Evolutionary conservation across 2,797 vertebrate genomes (phyloP).

Genomic region (Enteromius viviparus): DNA sequence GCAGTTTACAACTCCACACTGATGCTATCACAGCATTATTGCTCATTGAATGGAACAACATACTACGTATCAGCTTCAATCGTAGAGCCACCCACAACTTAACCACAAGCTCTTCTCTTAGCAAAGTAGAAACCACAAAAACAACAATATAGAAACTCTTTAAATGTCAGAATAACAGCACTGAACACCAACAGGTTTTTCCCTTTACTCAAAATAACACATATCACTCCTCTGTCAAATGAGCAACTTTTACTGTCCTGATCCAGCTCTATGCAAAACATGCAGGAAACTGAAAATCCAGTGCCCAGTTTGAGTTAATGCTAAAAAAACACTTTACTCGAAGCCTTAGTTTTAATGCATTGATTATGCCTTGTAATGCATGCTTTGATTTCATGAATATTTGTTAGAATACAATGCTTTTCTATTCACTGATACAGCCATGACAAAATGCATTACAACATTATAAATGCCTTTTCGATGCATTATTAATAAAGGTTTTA

Average conservation of each 20-base stretch:
- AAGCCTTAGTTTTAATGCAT: not conserved
- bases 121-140: not conserved
- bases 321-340: not conserved
- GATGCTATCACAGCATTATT: not conserved
- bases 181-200: not conserved
- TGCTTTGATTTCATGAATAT: not conserved
- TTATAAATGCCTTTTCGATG: not conserved
- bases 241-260: not conserved
- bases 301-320: not conserved
- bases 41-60: not conserved
- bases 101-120: not conserved
- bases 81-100: not conserved
- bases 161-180: not conserved
- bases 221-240: not conserved
- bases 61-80: not conserved
- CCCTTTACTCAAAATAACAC: not conserved
- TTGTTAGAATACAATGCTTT: not conserved
- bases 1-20: not conserved
- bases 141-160: not conserved
- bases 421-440: not conserved
- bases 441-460: not conserved
- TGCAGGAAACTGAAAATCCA: not conserved
- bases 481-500: not conserved
- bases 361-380: not conserved
- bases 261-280: not conserved